phyloP scores from a whole-genome alignment of 2,113 vertebrate species.

The Pipra filicauda region DNA sequence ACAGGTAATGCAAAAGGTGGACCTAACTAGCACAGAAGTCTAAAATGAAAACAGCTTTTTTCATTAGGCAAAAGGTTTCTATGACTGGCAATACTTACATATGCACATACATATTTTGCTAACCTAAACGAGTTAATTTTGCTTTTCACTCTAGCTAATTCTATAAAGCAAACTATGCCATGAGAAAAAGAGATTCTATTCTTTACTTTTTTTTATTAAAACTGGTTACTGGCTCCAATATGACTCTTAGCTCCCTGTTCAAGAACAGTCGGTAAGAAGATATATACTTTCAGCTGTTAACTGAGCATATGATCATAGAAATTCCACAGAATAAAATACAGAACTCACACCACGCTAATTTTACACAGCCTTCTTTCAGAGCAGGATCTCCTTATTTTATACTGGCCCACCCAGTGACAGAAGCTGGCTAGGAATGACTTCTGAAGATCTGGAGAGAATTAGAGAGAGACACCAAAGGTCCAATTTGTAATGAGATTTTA shows the following conservation, averaged over 20 bases:
- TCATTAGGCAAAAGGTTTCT: not conserved
- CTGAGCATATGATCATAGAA: not conserved
- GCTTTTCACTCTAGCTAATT: not conserved
- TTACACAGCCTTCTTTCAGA: not conserved
- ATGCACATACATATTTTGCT: not conserved
- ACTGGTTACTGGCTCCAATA: not conserved
- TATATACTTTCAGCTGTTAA: not conserved
- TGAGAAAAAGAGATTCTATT: not conserved
- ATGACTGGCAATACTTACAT: not conserved
- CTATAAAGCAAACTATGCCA: fast-evolving
- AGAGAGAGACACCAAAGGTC: not conserved
- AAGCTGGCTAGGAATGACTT: not conserved
- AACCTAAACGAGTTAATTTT: not conserved
- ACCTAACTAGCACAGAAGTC: not conserved
- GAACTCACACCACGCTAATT: not conserved
- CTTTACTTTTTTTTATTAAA: not conserved
- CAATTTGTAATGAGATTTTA: constrained; percentile 13
- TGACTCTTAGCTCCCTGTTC: fast-evolving
- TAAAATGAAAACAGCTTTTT: not conserved
- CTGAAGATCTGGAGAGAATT: constrained; percentile 3
- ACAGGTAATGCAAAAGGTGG: not conserved
- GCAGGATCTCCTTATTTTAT: not conserved
- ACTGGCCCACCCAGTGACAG: not conserved
- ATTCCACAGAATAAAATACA: not conserved
- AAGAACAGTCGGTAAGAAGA: not conserved